Percentiles rank a stretch among this genome's conserved stretches.
Evolutionary conservation across 2,797 vertebrate genomes (phyloP).

Genomic region (Lophotriccus pileatus): DNA sequence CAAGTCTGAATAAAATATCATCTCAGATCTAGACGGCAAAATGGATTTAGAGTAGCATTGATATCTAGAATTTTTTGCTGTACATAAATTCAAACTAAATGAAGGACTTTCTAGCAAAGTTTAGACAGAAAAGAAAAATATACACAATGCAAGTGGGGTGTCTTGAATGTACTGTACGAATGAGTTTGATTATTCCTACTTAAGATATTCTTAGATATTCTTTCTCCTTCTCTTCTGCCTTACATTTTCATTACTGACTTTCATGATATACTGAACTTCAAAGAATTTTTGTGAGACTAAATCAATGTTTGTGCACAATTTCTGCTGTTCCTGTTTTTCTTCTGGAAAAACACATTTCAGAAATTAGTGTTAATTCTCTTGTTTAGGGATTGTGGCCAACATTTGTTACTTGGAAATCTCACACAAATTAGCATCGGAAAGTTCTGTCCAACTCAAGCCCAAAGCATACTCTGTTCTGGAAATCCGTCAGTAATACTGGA

Average conservation of each 20-base stretch:
- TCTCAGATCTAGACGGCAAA: neutral
- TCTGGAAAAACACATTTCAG: neutral
- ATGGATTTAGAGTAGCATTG: neutral
- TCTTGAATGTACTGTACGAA: neutral
- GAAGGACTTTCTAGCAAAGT: neutral
- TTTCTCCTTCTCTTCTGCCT: neutral
- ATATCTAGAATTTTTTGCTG: neutral
- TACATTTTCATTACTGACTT: neutral
- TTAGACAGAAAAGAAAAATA: neutral
- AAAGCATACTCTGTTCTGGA: neutral
- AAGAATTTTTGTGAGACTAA: neutral
- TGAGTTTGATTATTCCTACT: neutral
- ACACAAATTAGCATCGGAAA: neutral
- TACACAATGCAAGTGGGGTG: neutral
- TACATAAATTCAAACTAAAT: neutral
- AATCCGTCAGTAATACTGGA: accelerated
- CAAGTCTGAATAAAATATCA: neutral
- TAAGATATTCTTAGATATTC: neutral
- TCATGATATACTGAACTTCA: neutral
- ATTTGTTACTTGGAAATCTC: neutral
- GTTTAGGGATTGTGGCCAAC: neutral
- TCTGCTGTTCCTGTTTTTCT: neutral
- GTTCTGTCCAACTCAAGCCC: neutral
- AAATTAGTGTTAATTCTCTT: neutral
- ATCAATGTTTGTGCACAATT: neutral